A percentile compares a stretch with the other conserved stretches of the same genome.
Evolutionary conservation across 2,888 invertebrate genomes (phyloP).

Genomic region (Geotrupes spiniger): DNA sequence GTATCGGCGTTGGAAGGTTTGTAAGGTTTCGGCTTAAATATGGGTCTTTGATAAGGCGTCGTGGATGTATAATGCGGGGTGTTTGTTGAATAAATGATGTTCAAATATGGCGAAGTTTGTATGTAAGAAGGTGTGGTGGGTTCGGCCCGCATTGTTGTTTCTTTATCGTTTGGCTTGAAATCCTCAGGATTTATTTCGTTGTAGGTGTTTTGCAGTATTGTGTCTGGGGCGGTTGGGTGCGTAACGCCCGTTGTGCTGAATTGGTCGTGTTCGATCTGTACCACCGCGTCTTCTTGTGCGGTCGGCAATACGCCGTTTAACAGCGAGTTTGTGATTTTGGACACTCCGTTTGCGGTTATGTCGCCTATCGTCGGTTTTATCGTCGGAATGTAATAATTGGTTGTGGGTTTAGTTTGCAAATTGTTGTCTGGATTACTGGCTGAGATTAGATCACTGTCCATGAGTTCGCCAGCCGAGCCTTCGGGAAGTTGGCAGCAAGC

Average conservation of each 20-base stretch:
- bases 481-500: conserved; percentile 80
- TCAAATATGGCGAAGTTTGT: conserved; percentile 18
- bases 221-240: conserved; percentile 56
- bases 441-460: conserved; percentile 31
- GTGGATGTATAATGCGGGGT: conserved; percentile 40
- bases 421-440: conserved; percentile 33
- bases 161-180: conserved; percentile 37
- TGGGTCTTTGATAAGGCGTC: conserved; percentile 50
- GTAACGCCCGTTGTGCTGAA: conserved; percentile 44
- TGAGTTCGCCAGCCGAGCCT: conserved; percentile 45
- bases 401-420: conserved; percentile 11
- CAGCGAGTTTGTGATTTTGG: conserved; percentile 57
- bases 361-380: conserved; percentile 42
- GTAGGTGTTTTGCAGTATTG: conserved; percentile 57
- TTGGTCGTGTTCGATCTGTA: conserved; percentile 39
- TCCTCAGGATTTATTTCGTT: conserved; percentile 48
- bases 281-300: conserved; percentile 43
- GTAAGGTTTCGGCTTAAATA: conserved; percentile 57
- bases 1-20: conserved; percentile 49
- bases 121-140: conserved; percentile 34
- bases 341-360: conserved; percentile 58
- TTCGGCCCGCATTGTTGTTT: conserved; percentile 36
- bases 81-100: background rate
- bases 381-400: conserved; percentile 28
- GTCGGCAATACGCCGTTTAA: conserved; percentile 45